Evolutionary conservation across 2,113 vertebrate genomes (phyloP), one percentile per base, ranked within the genome.

Genomic region (Spea multiplicata): DNA sequence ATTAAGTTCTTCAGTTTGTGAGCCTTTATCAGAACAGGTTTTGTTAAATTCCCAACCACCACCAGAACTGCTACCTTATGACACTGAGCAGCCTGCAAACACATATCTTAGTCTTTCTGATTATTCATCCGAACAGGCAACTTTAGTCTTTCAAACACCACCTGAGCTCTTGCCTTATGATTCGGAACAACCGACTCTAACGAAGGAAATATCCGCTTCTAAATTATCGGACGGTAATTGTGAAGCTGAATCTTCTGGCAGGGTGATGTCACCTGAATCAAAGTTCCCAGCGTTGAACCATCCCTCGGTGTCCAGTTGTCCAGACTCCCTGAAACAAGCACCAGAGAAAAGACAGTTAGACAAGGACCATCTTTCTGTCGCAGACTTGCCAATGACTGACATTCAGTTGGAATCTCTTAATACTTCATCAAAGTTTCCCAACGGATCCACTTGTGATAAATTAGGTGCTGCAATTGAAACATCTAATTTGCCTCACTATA

Each of bases 151-250:
- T 66, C 52, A 74, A 13, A 48, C 78, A 16, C 78, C 78, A 4
- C 78, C 78, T 68, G 78, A 80, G 12, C 46, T 80, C 0, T 67
- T 80, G 65, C 78, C 78, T 46, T 80, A 80, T 68, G 71, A 80
- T 74, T 68, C 78, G 49, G 78, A 80, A 12, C 78, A 80, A 49
- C 64, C 78, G 7, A 16, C 47, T 50, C 12, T 44, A 12, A 62
- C 3, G 52, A 50, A 59, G 50, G 44, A 73, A 49, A 16, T 45
- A 9, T 13, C 71, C 7, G 10, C 44, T 6, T 45, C 8, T 57
- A 30, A 68, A 3, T 8, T 17, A 16, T 44, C 52, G 0, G 4
- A 44, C 13, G 5, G 6, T 17, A 5, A 44, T 53, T 53, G 49
- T 44, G 16, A 44, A 6, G 5, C 69, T 45, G 46, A 74, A 0